Evolutionary conservation across 1,140 invertebrate species (phyloP).

Genomic region (Tetramorium parvispinum): DNA sequence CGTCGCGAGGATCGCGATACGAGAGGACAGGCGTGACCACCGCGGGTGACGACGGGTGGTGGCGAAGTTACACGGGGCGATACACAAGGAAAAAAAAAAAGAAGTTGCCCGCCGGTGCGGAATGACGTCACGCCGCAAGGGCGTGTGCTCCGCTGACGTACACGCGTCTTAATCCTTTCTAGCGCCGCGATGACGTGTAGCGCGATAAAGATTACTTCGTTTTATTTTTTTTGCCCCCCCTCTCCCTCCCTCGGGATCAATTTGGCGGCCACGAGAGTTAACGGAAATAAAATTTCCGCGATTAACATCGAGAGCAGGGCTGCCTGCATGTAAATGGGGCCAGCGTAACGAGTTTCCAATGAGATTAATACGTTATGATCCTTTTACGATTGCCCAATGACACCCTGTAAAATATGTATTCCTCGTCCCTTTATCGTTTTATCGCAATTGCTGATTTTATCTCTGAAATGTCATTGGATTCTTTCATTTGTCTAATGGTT

Average conservation of each 20-base stretch:
- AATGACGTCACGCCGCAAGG: conserved; percentile 59
- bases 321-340: neutral
- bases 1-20: conserved; percentile 40
- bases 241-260: conserved; percentile 28
- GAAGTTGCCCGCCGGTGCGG: conserved; percentile 42
- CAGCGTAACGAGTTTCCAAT: conserved; percentile 18
- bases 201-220: conserved; percentile 47
- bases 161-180: conserved; percentile 59
- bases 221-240: neutral
- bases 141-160: conserved; percentile 56
- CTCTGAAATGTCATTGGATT: neutral
- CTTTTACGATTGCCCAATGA: neutral
- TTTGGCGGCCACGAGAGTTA: conserved; percentile 24
- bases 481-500: neutral
- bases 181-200: conserved; percentile 42
- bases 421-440: neutral
- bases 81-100: conserved; percentile 55
- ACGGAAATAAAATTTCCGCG: conserved; percentile 45
- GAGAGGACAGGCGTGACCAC: conserved; percentile 44
- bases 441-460: conserved; percentile 9
- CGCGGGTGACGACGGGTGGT: neutral
- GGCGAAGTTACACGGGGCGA: neutral
- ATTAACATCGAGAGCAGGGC: conserved; percentile 17
- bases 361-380: conserved; percentile 29
- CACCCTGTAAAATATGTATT: neutral